Percentiles rank a stretch among this genome's conserved stretches.
Conservation (phyloP, 2,888 invertebrate genomes). For the Cryptops parisi region DNA sequence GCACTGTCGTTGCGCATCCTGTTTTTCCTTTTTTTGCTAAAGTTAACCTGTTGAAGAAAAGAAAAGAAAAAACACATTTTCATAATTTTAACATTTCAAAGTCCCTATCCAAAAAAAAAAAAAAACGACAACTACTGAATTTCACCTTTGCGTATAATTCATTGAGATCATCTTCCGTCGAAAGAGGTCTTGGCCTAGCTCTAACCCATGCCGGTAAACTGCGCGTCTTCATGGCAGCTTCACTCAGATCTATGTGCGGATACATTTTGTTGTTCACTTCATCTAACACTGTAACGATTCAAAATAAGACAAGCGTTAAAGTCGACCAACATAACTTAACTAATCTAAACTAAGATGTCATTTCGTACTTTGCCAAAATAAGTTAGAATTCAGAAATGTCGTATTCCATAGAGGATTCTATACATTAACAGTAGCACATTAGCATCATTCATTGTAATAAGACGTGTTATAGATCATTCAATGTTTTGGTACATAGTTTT, state of each 20-base stretch:
- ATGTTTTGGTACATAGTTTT: too few relatives aligned
- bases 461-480: too few relatives aligned
- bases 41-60: slow-evolving; percentile 35
- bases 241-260: slow-evolving; percentile 7
- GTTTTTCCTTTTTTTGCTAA: slow-evolving; percentile 63
- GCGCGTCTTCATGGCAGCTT: slow-evolving; percentile 41
- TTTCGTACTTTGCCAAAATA: too few relatives aligned
- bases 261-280: slow-evolving; percentile 5
- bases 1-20: slow-evolving; percentile 69
- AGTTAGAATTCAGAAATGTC: too few relatives aligned
- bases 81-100: too few relatives aligned
- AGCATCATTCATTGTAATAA: too few relatives aligned
- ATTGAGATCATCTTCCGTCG: slow-evolving; percentile 23
- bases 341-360: too few relatives aligned
- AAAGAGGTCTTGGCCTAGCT: slow-evolving; percentile 39
- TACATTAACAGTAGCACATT: too few relatives aligned
- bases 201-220: slow-evolving; percentile 57
- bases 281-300: slow-evolving; percentile 9
- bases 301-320: too few relatives aligned
- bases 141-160: slow-evolving; percentile 24
- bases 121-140: not conserved
- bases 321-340: too few relatives aligned
- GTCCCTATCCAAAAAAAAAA: too few relatives aligned
- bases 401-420: too few relatives aligned
- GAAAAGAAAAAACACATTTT: not conserved